These are phyloP conservation scores for Venustaconcha ellipsiformis DNA, from an alignment of 1,140 invertebrate genomes.

Conservation along the genomic window DNA sequence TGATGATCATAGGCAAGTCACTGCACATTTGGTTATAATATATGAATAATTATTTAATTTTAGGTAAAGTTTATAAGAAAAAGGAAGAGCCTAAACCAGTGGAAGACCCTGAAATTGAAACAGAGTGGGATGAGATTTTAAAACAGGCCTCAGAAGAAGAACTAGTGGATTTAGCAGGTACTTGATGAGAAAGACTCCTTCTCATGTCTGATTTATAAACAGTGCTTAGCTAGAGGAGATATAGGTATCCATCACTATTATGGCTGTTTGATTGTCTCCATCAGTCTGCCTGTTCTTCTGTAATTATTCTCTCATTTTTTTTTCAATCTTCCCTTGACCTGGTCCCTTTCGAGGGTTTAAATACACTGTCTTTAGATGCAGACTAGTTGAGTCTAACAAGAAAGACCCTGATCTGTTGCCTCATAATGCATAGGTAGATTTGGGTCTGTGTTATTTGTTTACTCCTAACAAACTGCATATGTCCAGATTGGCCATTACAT, in stretches of 20 bases:
- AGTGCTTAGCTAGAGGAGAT: no score
- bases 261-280: no score
- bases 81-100: slow-evolving; percentile 87
- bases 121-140: slow-evolving; percentile 96
- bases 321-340: neutral
- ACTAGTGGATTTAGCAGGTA: slow-evolving; percentile 98
- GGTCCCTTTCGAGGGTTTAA: no score
- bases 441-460: no score
- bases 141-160: slow-evolving; percentile 94
- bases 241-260: no score
- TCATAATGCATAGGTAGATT: no score
- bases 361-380: no score
- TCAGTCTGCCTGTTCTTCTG: neutral
- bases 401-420: no score
- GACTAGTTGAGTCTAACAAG: no score
- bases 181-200: slow-evolving; percentile 12
- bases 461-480: no score
- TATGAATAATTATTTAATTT: slow-evolving; percentile 10
- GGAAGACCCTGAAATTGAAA: slow-evolving; percentile 81
- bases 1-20: neutral
- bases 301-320: neutral
- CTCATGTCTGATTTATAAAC: no score
- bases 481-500: no score
- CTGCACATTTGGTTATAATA: neutral
- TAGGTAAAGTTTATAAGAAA: slow-evolving; percentile 80